Evolutionary conservation across 2,888 invertebrate genomes (phyloP).

Genomic region (Metopia argyrocephala): DNA sequence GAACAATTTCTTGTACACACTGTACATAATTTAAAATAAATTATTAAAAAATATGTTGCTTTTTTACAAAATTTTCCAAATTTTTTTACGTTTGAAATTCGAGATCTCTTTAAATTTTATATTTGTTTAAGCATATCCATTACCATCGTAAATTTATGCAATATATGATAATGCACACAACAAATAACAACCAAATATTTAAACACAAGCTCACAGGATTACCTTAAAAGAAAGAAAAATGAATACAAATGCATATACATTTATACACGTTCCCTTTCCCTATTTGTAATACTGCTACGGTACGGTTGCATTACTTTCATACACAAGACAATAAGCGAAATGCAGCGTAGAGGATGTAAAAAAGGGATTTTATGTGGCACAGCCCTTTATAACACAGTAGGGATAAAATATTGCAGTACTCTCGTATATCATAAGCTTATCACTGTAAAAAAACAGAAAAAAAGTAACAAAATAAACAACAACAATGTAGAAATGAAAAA

Average conservation of each 20-base stretch:
- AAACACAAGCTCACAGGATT: neutral
- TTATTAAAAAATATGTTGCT: too few relatives aligned
- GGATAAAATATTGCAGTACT: slow-evolving; percentile 35
- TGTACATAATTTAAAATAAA: too few relatives aligned
- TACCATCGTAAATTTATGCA: neutral
- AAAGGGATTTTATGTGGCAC: neutral
- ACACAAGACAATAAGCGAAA: neutral
- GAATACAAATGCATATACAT: slow-evolving; percentile 28
- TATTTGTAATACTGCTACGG: neutral
- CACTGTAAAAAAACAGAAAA: slow-evolving; percentile 9
- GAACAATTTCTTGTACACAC: too few relatives aligned
- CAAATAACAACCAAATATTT: neutral
- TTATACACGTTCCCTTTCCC: slow-evolving; percentile 1
- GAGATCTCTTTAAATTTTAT: neutral
- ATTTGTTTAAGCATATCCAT: slow-evolving; percentile 14
- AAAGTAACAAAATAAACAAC: neutral
- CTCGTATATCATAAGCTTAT: slow-evolving; percentile 40
- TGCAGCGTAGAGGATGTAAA: slow-evolving; percentile 3
- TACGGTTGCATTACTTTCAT: too few relatives aligned
- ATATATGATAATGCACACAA: slow-evolving; percentile 1
- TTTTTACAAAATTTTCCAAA: too few relatives aligned
- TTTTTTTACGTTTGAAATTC: neutral
- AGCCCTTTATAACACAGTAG: slow-evolving; percentile 6
- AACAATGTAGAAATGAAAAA: neutral
- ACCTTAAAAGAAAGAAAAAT: neutral